Conservation (phyloP, 2,888 invertebrate genomes). For the Phrixothrix hirtus region DNA sequence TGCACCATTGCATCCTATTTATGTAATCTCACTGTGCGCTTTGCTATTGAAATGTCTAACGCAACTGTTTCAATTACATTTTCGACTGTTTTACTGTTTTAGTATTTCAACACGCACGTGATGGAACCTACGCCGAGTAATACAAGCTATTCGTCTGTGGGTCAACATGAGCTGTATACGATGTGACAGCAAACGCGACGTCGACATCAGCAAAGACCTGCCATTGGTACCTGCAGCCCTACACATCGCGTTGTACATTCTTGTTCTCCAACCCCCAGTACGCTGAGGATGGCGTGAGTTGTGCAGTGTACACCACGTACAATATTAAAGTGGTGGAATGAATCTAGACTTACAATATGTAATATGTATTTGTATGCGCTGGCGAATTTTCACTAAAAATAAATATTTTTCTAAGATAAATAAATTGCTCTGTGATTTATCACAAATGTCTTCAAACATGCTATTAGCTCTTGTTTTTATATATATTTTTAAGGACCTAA, state of each 20-base stretch:
- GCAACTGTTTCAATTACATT: neutral
- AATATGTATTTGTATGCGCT: neutral
- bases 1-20: too few relatives aligned
- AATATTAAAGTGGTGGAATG: constrained; percentile 1
- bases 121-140: constrained; percentile 53
- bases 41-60: neutral
- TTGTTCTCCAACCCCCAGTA: constrained; percentile 50
- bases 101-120: constrained; percentile 36
- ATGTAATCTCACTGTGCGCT: neutral
- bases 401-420: constrained; percentile 12
- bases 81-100: constrained; percentile 3
- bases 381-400: constrained; percentile 1
- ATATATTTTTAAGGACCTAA: neutral
- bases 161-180: constrained; percentile 69
- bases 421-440: constrained; percentile 9
- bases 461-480: neutral
- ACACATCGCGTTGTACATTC: constrained; percentile 47
- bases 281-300: constrained; percentile 46
- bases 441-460: constrained; percentile 1
- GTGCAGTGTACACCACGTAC: constrained; percentile 8
- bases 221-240: constrained; percentile 44
- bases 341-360: neutral
- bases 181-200: constrained; percentile 67
- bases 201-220: constrained; percentile 45
- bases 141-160: constrained; percentile 64